Conservation (phyloP, 2,113 vertebrate genomes). For the Etheostoma cragini region DNA sequence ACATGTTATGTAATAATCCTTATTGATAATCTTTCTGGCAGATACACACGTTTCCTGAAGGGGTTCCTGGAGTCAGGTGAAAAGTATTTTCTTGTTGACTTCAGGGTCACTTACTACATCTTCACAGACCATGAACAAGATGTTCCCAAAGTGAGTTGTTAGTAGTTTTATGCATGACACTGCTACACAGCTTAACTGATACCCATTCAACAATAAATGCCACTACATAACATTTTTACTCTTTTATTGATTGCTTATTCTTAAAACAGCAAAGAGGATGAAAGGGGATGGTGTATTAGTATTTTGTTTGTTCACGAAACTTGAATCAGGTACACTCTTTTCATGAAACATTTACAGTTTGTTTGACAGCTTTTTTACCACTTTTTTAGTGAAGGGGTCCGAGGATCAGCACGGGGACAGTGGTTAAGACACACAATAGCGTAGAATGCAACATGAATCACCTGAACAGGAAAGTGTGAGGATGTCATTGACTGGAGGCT, state of each 20-base stretch:
- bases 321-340: too few relatives aligned
- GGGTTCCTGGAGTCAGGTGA: conserved; percentile 51
- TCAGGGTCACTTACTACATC: conserved; percentile 62
- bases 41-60: conserved; percentile 56
- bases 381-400: too few relatives aligned
- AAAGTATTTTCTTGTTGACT: conserved; percentile 61
- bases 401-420: too few relatives aligned
- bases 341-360: too few relatives aligned
- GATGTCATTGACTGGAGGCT: too few relatives aligned
- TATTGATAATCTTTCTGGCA: not conserved
- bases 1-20: not conserved
- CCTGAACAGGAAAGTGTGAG: not conserved
- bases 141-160: conserved; percentile 40
- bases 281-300: too few relatives aligned
- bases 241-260: too few relatives aligned
- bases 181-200: not conserved
- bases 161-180: not conserved
- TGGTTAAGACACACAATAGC: not conserved
- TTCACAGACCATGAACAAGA: conserved; percentile 52
- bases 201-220: too few relatives aligned
- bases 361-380: too few relatives aligned
- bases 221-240: not conserved
- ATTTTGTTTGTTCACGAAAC: too few relatives aligned
- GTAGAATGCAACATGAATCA: too few relatives aligned
- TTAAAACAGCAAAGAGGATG: too few relatives aligned